phyloP scores from a whole-genome alignment of 2,797 vertebrate genomes.

The Phoxinus dragarum region DNA sequence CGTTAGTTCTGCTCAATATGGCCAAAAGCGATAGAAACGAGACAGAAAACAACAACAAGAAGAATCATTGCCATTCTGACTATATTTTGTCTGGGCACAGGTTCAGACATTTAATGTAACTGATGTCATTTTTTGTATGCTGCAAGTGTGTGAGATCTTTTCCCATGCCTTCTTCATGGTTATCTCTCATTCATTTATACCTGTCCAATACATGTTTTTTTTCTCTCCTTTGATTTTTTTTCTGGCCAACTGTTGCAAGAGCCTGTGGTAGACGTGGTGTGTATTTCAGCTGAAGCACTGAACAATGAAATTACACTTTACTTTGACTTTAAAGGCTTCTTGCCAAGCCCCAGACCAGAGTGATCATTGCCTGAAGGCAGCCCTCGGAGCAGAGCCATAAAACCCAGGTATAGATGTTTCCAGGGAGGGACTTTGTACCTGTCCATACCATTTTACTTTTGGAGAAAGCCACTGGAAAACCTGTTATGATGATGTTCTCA shows the following conservation, averaged over 20 bases:
- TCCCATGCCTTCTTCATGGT: not conserved
- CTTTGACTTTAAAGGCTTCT: constrained; percentile 50
- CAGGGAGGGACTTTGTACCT: constrained; percentile 35
- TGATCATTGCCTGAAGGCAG: constrained; percentile 39
- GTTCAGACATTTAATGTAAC: constrained; percentile 46
- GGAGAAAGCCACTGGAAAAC: constrained; percentile 23
- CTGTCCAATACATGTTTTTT: constrained; percentile 47
- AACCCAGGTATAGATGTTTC: constrained; percentile 44
- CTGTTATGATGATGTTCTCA: constrained; percentile 24
- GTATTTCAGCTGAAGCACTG: constrained; percentile 35
- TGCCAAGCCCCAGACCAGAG: constrained; percentile 44
- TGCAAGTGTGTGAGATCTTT: constrained; percentile 44
- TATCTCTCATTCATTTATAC: no score
- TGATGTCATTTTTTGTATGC: constrained; percentile 49
- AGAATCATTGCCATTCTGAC: constrained; percentile 45
- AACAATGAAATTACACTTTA: constrained; percentile 40
- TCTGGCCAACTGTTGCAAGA: constrained; percentile 22
- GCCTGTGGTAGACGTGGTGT: constrained; percentile 26
- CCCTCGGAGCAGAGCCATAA: constrained; percentile 40
- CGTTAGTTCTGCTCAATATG: constrained; percentile 69
- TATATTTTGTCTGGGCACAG: constrained; percentile 44
- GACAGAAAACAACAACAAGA: constrained; percentile 63
- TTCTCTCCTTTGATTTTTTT: not conserved
- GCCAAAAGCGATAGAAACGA: constrained; percentile 66
- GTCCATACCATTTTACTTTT: not conserved